phyloP scores from a whole-genome alignment of 2,113 vertebrate species.

The Mesoclemmys tuberculata region DNA sequence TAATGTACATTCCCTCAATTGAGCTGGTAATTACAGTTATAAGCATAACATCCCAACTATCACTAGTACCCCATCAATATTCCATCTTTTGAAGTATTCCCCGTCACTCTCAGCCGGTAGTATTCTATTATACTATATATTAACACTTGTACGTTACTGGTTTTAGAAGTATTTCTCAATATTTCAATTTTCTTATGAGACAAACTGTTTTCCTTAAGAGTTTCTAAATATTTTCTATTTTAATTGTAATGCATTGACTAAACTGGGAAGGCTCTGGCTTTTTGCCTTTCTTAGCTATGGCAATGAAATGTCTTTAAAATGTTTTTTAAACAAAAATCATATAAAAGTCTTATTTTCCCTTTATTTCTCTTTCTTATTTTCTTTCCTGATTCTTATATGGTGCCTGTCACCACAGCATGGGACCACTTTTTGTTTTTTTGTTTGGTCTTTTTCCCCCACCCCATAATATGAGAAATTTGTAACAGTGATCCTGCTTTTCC shows the following conservation, averaged over 20 bases:
- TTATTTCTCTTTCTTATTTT: neutral
- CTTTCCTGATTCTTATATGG: neutral
- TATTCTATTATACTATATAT: neutral
- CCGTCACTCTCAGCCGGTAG: neutral
- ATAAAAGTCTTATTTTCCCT: accelerated
- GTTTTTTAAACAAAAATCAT: neutral
- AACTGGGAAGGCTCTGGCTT: neutral
- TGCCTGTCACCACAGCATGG: neutral
- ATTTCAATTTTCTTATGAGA: accelerated
- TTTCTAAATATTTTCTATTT: neutral
- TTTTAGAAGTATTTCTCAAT: accelerated
- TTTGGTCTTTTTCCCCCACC: neutral
- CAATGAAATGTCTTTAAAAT: neutral
- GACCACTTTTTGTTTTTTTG: neutral
- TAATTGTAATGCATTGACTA: accelerated
- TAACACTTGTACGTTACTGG: neutral
- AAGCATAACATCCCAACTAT: neutral
- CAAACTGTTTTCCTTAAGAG: neutral
- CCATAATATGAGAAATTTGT: accelerated
- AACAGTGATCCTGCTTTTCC: neutral
- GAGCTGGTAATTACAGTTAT: neutral
- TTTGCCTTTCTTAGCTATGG: accelerated
- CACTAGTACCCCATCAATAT: conserved; percentile 23
- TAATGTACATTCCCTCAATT: neutral
- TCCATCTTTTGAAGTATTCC: neutral